Evolutionary conservation across 2,888 invertebrate genomes (phyloP), one percentile per base, ranked within the genome.

Genomic region (Nymphalis polychloros): DNA sequence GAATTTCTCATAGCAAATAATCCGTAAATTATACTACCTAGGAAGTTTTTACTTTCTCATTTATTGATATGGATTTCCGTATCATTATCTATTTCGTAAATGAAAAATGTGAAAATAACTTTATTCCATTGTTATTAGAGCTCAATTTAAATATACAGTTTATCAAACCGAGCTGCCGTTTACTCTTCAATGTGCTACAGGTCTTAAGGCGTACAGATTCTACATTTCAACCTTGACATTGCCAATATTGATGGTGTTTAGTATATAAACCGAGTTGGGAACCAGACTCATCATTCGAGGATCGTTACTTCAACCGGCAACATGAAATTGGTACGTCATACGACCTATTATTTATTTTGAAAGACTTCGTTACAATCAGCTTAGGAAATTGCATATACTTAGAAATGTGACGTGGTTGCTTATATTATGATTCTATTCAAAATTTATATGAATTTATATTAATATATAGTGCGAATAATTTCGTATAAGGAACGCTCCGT

Each of bases 291-390:
- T 79, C 90, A 91, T 87, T 90, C 87, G 77, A 77, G 76, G 76
- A 80, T 78, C 79, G 81, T 81, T 81, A 78, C 74, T 80, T 76
- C 81, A 78, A 76, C 77, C 78, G 83, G 72, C 88, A 90, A 81
- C 88, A 92, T 92, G 91, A 84, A 90, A 88, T 83, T 86, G 91
- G 91, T 92, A 85, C 81, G 90, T 88, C 59, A 48, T 46, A 27
- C 23, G 41, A 52, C 46, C 52, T 47, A 60, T 50, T 64, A 64
- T 48, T 57, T 41, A 53, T 67, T 35, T 64, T 53, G 35, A 48
- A 62, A 63, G 64, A 52, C 46, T 23, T 19, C 41, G 49, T 60
- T 59, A 61, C 4, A 19, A 53, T 62, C n/a, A 52, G 50, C 52
- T 47, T 16, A 59, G 50, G 8, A 65, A 66, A 62, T 60, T 31